Evolutionary conservation across 2,113 vertebrate species (phyloP).

Genomic region (Sturnus vulgaris): DNA sequence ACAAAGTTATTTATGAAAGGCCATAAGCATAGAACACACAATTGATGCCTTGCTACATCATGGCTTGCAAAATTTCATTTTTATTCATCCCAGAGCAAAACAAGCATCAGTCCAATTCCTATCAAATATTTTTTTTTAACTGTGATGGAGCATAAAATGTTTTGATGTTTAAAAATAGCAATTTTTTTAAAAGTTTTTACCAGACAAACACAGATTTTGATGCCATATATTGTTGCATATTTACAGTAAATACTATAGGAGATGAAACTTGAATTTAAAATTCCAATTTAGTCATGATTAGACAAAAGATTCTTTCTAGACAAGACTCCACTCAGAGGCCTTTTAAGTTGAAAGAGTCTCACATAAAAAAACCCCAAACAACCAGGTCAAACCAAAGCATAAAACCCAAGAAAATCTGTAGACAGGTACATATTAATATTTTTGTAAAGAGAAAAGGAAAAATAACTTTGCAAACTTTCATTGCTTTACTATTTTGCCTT

Average conservation of each 20-base stretch:
- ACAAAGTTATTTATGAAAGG: background rate
- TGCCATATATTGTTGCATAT: background rate
- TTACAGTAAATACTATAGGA: background rate
- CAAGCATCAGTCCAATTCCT: background rate
- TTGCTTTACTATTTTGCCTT: background rate
- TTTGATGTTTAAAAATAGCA: background rate
- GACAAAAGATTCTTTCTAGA: background rate
- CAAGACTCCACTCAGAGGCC: background rate
- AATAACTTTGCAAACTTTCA: background rate
- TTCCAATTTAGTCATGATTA: background rate
- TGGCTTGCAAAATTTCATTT: background rate
- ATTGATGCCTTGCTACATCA: background rate
- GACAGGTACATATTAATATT: background rate
- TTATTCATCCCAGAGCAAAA: background rate
- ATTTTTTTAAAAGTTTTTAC: background rate
- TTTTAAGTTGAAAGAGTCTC: background rate
- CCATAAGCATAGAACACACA: background rate
- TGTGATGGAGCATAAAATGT: background rate
- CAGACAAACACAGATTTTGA: background rate
- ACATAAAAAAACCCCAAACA: background rate
- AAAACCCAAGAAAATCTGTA: background rate
- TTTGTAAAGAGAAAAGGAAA: background rate
- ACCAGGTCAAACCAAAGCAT: background rate
- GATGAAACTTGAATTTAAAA: background rate
- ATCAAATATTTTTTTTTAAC: background rate